Base-by-base conservation (phyloP, 2,113 vertebrate species). In the Tapirus terrestris region DNA sequence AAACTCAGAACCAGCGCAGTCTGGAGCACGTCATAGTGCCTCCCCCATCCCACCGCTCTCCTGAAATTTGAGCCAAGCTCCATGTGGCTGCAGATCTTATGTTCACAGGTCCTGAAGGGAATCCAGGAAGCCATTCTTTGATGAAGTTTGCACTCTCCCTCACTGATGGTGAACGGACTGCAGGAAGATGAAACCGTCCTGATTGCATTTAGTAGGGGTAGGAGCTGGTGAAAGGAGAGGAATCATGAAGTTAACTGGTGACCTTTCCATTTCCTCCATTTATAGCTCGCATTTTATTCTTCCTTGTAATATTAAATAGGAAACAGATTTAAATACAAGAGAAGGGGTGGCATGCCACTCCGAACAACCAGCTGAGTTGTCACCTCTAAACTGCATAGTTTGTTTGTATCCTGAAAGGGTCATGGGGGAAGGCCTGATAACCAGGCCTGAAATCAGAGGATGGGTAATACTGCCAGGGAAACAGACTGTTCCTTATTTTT, bases 301-400 rank as follows among this genome's bases (percentile, higher is more conserved):
- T 94, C 93, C 89, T 96, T 96, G 83, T 94, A 95, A 92, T 95
- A 96, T 95, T 92, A 96, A 97, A 96, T 92, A 90, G 31, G 88
- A 95, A 98, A 95, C 87, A 94, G 83, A 95, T 45, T 95, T 92
- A 96, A 92, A 88, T 84, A 89, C 0, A 2, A 76, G 76, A 94
- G 75, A 96, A 96, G 86, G 36, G 96, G 96, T 0, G 0, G 36
- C 82, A 81, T 43, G 86, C 31, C 60, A 90, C 94, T 97, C 21
- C 13, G 89, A 96, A 81, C 88, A 89, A 83, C 68, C 25, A 87
- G 83, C 27, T 6, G 18, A 91, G 53, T 36, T 97, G 92, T 88
- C 94, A 95, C 67, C 70, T 97, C 68, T 63, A 72, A 87, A 87
- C 53, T 39, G 25, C 18, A 67, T 60, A 56, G 86, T 86, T 93